Percentiles rank a stretch among this genome's conserved stretches.
phyloP scores from a whole-genome alignment of 2,888 invertebrate species.

The Orchesellides sinensis region DNA sequence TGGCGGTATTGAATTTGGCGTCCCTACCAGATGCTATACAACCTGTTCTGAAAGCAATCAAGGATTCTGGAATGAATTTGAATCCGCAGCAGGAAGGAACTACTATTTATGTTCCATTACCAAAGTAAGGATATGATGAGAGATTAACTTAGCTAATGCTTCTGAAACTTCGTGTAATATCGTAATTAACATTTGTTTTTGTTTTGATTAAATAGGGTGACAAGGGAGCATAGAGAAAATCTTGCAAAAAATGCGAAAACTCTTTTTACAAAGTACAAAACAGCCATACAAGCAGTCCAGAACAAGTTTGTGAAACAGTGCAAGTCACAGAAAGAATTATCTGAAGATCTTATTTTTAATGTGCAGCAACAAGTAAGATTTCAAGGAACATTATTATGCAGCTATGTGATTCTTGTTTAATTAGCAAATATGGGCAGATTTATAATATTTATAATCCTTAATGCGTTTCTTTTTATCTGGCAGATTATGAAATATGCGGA shows the following conservation, averaged over 20 bases:
- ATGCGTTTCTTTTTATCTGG: slow-evolving; percentile 59
- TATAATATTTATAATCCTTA: background rate
- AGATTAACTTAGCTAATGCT: background rate
- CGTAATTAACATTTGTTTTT: background rate
- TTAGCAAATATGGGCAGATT: background rate
- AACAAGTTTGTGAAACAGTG: slow-evolving; percentile 84
- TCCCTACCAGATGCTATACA: slow-evolving; percentile 92
- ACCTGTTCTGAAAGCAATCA: slow-evolving; percentile 85
- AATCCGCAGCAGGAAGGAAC: slow-evolving; percentile 98
- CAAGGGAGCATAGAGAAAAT: slow-evolving; percentile 93
- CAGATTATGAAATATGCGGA: slow-evolving; percentile 85
- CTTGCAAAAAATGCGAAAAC: slow-evolving; percentile 92
- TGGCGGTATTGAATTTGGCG: slow-evolving; percentile 89
- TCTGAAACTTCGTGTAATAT: background rate
- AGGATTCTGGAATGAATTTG: slow-evolving; percentile 90
- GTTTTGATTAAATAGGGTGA: slow-evolving; percentile 81
- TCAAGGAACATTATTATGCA: too few species aligned
- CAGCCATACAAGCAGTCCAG: slow-evolving; percentile 86
- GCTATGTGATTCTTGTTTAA: too few species aligned
- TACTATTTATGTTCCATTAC: slow-evolving; percentile 90
- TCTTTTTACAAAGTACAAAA: slow-evolving; percentile 87
- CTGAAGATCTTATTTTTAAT: slow-evolving; percentile 84
- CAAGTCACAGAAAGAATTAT: slow-evolving; percentile 84
- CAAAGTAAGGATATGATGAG: slow-evolving; percentile 85
- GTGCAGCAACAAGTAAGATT: slow-evolving; percentile 80